phyloP scores from a whole-genome alignment of 2,888 invertebrate genomes.

The Muscina levida region DNA sequence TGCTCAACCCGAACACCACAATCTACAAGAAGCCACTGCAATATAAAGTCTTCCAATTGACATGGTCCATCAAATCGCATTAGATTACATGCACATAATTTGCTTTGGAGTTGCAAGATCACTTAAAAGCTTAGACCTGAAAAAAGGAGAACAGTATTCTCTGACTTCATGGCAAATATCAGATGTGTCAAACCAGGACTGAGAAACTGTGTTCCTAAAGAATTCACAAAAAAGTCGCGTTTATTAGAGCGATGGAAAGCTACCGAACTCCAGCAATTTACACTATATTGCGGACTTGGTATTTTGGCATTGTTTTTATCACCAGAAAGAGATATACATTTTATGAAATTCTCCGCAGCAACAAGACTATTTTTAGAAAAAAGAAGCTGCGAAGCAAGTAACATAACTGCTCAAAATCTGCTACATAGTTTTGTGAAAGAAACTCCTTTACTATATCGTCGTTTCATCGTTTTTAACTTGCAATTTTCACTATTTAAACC shows the following conservation, averaged over 20 bases:
- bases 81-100: constrained; percentile 54
- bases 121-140: constrained; percentile 43
- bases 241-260: constrained; percentile 52
- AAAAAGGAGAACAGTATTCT: constrained; percentile 45
- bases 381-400: constrained; percentile 45
- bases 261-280: constrained; percentile 48
- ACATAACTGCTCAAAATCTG: constrained; percentile 30
- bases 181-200: background rate
- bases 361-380: too few relatives aligned
- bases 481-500: constrained; percentile 51
- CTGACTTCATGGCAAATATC: constrained; percentile 29
- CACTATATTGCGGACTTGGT: constrained; percentile 52
- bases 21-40: background rate
- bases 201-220: background rate
- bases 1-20: constrained; percentile 43
- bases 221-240: constrained; percentile 48
- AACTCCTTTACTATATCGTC: constrained; percentile 47
- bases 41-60: constrained; percentile 44
- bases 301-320: too few relatives aligned
- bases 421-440: constrained; percentile 36
- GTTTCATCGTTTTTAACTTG: constrained; percentile 48
- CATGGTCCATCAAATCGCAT: constrained; percentile 34
- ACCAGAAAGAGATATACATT: too few relatives aligned
- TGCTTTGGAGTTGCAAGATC: constrained; percentile 42
- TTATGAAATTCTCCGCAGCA: too few relatives aligned